Base-by-base conservation (phyloP, 2,113 vertebrate species). In the Acrocephalus kingi region DNA sequence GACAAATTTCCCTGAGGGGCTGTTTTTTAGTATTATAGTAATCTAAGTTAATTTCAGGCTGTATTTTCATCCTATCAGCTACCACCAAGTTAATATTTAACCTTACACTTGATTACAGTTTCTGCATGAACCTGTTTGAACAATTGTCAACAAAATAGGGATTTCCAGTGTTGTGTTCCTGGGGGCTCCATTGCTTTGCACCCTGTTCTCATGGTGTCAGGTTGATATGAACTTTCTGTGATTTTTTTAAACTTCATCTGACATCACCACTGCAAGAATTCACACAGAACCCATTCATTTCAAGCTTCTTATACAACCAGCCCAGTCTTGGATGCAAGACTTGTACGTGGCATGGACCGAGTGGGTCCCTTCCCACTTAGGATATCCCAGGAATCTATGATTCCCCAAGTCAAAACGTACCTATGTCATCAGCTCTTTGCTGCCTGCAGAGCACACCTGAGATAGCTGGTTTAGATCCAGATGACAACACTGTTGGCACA, bases 341-440 rank as follows among this genome's bases (percentile, higher is more conserved):
- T 18, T 27, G 13, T 8, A 11, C 2, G 13, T 0, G 9, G 43
- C 23, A 45, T 18, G 39, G 28, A 41, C 54, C 12, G 30, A 41
- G 28, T 4, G 28, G 27, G 68, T 66, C 45, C 61, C 33, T 59
- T 33, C 45, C 45, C 15, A 22, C 27, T 22, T 59, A 37, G 33
- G 27, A 51, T 23, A 58, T 15, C 15, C 35, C 27, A 45, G 23
- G 33, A 45, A 24, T 52, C 52, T 46, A 0, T 51, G 31, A 58
- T 37, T 18, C 20, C 35, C 5, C 30, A 10, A 17, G 16, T 24
- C 4, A 15, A 71, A 45, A 51, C 0, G 0, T 2, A 5, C 11
- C 54, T 24, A 2, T 0, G 6, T 8, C 31, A 17, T 11, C 6
- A 67, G 61, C 28, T 54, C n/a, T 48, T 24, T 66, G 45, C 13